These are phyloP conservation scores for Strongylocentrotus purpuratus DNA, from an alignment of 35 echinoderm and acorn worm genomes.

Conservation along the genomic window DNA sequence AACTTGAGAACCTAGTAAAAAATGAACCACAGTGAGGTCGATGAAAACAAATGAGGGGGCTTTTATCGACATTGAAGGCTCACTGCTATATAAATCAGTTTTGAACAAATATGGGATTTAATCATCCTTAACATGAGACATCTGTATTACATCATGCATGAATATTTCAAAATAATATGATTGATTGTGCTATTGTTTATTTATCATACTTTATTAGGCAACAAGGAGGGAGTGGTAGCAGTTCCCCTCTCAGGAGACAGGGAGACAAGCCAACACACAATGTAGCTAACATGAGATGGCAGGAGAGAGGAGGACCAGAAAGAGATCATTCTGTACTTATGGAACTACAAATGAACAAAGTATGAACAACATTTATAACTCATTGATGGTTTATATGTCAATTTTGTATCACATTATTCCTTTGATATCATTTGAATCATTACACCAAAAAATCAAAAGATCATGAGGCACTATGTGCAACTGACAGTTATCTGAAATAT, in stretches of 20 bases:
- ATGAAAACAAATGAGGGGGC: too few species aligned
- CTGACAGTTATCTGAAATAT: too few species aligned
- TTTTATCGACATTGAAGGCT: too few species aligned
- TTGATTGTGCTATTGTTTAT: background rate
- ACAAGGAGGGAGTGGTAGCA: conserved; percentile 20
- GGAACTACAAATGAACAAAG: conserved; percentile 96
- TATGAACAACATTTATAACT: conserved; percentile 12
- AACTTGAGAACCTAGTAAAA: too few species aligned
- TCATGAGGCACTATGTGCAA: too few species aligned
- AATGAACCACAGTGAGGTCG: too few species aligned
- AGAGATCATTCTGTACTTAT: conserved; percentile 86
- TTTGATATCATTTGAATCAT: too few species aligned
- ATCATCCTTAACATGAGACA: too few species aligned
- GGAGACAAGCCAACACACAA: conserved; percentile 14
- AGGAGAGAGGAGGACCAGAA: conserved; percentile 77
- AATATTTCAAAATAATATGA: background rate
- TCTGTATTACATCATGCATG: too few species aligned
- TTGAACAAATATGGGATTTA: too few species aligned
- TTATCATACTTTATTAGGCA: background rate
- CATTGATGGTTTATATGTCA: background rate
- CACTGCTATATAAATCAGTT: too few species aligned
- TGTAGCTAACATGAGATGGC: conserved; percentile 66
- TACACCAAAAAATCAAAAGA: too few species aligned
- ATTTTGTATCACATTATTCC: background rate
- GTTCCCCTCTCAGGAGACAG: background rate